Conservation (phyloP, 2,888 invertebrate species). For the Entomobrya proxima region DNA sequence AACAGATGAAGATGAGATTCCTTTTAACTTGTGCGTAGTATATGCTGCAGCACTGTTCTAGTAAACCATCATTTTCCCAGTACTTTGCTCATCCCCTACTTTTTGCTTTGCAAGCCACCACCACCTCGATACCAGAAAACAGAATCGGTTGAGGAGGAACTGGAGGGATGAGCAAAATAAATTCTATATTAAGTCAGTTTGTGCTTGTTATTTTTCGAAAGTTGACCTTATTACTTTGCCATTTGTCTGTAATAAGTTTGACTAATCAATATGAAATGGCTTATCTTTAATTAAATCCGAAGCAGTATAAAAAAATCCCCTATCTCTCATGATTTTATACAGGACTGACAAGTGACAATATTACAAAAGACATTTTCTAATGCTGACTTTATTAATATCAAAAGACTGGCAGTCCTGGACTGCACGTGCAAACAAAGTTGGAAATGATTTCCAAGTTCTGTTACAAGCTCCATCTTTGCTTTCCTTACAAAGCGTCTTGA, state of each 20-base stretch:
- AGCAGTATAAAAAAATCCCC: too few relatives aligned
- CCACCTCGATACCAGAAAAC: not conserved
- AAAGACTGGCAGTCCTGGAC: too few relatives aligned
- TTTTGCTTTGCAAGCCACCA: too few relatives aligned
- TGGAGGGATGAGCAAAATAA: not conserved
- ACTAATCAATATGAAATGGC: too few relatives aligned
- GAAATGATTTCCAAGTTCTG: not conserved
- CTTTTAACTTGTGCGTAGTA: not conserved
- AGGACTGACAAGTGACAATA: too few relatives aligned
- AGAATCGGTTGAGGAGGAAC: constrained; percentile 11
- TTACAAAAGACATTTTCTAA: too few relatives aligned
- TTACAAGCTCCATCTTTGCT: not conserved
- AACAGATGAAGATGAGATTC: constrained; percentile 56
- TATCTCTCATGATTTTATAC: too few relatives aligned
- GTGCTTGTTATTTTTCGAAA: too few relatives aligned
- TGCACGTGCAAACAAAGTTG: not conserved
- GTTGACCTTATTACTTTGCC: too few relatives aligned
- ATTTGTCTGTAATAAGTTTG: too few relatives aligned
- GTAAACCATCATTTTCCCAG: constrained; percentile 28
- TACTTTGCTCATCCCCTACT: not conserved
- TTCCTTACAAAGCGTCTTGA: not conserved
- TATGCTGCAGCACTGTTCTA: not conserved
- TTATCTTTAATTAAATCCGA: too few relatives aligned
- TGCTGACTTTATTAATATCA: too few relatives aligned
- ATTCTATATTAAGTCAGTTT: not conserved